Percentiles rank a stretch among this genome's conserved stretches.
Evolutionary conservation across 64 coral and sea anemone species (phyloP).

Genomic region (Stichodactyla helianthus): DNA sequence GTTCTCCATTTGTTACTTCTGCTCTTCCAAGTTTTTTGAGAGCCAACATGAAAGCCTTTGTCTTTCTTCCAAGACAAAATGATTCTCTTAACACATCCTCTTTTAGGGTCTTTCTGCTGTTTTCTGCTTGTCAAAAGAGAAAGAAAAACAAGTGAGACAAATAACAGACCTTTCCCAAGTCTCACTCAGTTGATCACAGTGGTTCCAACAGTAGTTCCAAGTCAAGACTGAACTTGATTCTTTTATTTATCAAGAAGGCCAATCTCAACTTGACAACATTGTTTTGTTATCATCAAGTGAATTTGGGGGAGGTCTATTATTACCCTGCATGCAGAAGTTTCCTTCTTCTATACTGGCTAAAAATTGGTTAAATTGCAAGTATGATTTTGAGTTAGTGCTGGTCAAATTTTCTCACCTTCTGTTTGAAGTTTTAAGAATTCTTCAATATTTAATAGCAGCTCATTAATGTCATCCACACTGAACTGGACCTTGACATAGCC

Average conservation of each 20-base stretch:
- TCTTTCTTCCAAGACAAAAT: constrained; percentile 56
- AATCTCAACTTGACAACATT: no score
- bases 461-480: constrained; percentile 34
- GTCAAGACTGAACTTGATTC: no score
- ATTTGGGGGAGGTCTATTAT: no score
- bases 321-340: no score
- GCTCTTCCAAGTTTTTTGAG: constrained; percentile 61
- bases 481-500: constrained; percentile 39
- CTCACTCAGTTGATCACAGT: no score
- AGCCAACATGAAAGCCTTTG: constrained; percentile 78
- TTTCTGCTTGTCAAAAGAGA: neutral
- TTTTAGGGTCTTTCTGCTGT: neutral
- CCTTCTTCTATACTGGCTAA: no score
- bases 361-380: no score
- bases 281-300: no score
- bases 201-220: no score
- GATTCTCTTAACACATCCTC: constrained; percentile 65
- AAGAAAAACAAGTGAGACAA: neutral
- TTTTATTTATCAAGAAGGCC: no score
- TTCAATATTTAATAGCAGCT: constrained; percentile 13
- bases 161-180: no score
- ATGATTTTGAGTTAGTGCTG: neutral
- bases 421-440: constrained; percentile 11
- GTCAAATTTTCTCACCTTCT: constrained; percentile 10
- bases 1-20: constrained; percentile 31